Evolutionary conservation across 2,113 vertebrate genomes (phyloP), one percentile per base, ranked within the genome.

Genomic region (Chiloscyllium plagiosum): DNA sequence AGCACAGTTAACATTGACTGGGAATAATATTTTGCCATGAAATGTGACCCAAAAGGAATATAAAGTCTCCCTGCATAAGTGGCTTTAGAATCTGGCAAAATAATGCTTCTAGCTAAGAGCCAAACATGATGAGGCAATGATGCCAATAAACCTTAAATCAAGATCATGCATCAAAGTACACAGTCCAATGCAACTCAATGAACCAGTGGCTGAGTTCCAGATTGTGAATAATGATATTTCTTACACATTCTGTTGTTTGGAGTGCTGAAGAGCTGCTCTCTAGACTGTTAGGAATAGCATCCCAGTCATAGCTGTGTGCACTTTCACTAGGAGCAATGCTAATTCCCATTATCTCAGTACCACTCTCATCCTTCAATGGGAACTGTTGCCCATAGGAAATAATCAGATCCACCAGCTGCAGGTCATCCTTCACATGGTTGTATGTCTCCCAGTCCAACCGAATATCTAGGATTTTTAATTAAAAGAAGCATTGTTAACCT

Each of bases 381-480:
- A 99, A 99, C 20, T 97, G 97, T 0, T 98, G 97, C 86, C 98
- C 98, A 0, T 97, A 99, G 0, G 97, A 95, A 96, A 98, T 96
- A 96, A 98, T 65, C 29, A 99, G 96, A 86, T 99, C 99, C 96
- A 99, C 96, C 96, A 99, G 96, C 95, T 97, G 98, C 50, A 96
- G 96, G 96, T 98, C 97, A 0, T 96, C 97, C 37, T 96, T 85
- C 29, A 98, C 98, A 0, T 97, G 95, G 93, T 97, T 97, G 29
- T 98, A 99, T 1, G 97, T 98, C 96, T 98, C 96, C 98, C 98
- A 99, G 97, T 99, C 98, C 96, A 99, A 94, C 15, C 98, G 98
- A 96, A 99, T 98, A 96, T 99, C 99, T 99, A 96, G 17, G 96
- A 76, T 33, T 37, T n/a, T 92, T 17, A n/a, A 90, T n/a, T 87